Conservation (phyloP, 1,140 invertebrate genomes). For the Polypedilum vanderplanki region DNA sequence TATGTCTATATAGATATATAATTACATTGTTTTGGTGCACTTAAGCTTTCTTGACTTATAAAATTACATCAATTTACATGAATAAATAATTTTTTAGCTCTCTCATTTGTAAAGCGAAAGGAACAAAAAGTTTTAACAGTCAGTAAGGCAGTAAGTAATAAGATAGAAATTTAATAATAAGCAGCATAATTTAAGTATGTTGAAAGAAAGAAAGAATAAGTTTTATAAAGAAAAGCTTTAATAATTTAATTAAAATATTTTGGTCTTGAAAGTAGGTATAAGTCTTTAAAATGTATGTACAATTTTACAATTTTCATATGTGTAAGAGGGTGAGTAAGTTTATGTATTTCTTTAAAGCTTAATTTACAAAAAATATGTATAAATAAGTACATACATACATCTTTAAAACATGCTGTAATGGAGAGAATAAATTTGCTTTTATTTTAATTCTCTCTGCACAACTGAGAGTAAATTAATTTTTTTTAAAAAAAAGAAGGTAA, state of each 20-base stretch:
- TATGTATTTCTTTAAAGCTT: neutral
- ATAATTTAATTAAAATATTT: conserved; percentile 15
- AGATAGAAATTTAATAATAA: conserved; percentile 5
- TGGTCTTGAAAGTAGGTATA: neutral
- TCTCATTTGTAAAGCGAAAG: neutral
- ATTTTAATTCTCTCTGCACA: too few species aligned
- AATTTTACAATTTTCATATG: neutral
- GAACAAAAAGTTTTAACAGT: too few species aligned
- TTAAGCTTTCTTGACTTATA: neutral
- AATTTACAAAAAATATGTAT: too few species aligned
- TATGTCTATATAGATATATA: neutral
- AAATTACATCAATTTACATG: conserved; percentile 16
- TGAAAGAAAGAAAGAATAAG: too few species aligned
- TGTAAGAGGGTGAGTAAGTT: neutral
- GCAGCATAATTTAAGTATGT: neutral
- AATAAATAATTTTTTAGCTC: neutral
- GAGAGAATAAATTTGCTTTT: too few species aligned
- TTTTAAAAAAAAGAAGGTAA: too few species aligned
- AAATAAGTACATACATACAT: too few species aligned
- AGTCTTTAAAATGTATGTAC: too few species aligned
- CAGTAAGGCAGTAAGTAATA: too few species aligned
- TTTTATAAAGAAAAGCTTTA: neutral
- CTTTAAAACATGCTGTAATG: too few species aligned
- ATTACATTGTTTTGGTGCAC: neutral
- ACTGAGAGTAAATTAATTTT: too few species aligned